Conservation (phyloP, 1,140 invertebrate genomes). For the Pogonomyrmex californicus region DNA sequence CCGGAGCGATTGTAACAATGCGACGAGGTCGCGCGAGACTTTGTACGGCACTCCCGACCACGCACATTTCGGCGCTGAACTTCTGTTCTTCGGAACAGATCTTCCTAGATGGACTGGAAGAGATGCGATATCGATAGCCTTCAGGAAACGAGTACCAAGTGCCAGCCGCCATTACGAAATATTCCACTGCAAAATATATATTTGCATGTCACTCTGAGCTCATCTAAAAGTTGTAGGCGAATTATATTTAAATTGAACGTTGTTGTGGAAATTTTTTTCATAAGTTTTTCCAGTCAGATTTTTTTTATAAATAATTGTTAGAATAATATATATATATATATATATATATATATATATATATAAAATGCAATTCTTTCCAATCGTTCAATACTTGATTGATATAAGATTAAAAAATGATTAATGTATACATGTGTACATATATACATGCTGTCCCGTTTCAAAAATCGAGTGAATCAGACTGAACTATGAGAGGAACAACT, state of each 20-base stretch:
- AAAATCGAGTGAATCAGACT: neutral
- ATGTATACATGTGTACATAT: neutral
- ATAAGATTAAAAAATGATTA: constrained; percentile 13
- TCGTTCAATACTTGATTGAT: neutral
- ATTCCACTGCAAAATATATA: constrained; percentile 1
- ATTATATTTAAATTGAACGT: neutral
- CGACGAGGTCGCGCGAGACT: constrained; percentile 4
- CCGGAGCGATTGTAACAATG: neutral
- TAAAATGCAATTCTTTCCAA: neutral
- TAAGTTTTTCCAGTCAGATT: neutral
- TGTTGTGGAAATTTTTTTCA: neutral
- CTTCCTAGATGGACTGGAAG: neutral
- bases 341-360: too few relatives aligned
- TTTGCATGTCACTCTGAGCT: neutral
- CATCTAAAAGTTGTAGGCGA: neutral
- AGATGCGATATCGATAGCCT: neutral
- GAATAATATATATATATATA: too few relatives aligned
- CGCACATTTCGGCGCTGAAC: neutral
- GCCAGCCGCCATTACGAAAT: neutral
- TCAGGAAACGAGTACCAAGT: neutral
- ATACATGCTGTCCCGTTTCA: neutral
- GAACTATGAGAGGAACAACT: neutral
- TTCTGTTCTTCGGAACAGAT: neutral
- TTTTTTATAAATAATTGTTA: neutral
- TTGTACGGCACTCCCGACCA: neutral